A percentile compares a stretch with the other conserved stretches of the same genome.
Evolutionary conservation across 2,888 invertebrate genomes (phyloP).

Genomic region (Gerris lacustris): DNA sequence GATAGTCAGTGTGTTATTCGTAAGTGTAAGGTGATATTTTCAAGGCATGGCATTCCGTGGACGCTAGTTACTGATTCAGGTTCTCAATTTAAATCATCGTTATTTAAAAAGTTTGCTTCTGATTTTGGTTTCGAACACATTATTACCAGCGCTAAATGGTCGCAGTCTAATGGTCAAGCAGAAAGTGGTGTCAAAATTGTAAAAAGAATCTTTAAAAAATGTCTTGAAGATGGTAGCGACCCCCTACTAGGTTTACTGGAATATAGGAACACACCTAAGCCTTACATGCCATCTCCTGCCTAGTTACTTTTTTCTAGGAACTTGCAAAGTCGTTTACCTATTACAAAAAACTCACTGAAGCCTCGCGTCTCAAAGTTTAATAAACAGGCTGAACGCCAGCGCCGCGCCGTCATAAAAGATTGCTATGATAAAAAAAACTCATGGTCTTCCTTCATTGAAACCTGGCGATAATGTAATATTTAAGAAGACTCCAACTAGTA

Average conservation of each 20-base stretch:
- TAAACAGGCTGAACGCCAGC: neutral
- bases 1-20: constrained; percentile 11
- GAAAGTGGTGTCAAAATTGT: constrained; percentile 16
- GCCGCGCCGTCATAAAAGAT: neutral
- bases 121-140: constrained; percentile 11
- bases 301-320: constrained; percentile 8
- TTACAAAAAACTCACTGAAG: neutral
- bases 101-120: constrained; percentile 15
- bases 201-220: constrained; percentile 12
- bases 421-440: constrained; percentile 14
- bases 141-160: constrained; percentile 7
- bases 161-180: constrained; percentile 13
- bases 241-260: constrained; percentile 11
- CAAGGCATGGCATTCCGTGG: constrained; percentile 14
- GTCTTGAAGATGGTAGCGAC: constrained; percentile 8
- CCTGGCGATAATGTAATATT: constrained; percentile 8
- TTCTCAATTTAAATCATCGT: constrained; percentile 12
- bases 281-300: constrained; percentile 5
- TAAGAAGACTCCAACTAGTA: constrained; percentile 10
- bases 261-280: constrained; percentile 12
- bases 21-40: constrained; percentile 13
- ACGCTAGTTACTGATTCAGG: constrained; percentile 14
- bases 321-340: constrained; percentile 3
- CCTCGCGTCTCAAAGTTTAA: neutral
- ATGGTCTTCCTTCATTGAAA: constrained; percentile 12